Evolutionary conservation across 2,888 invertebrate genomes (phyloP), one percentile per base, ranked within the genome.

Genomic region (Yponomeuta cagnagella): DNA sequence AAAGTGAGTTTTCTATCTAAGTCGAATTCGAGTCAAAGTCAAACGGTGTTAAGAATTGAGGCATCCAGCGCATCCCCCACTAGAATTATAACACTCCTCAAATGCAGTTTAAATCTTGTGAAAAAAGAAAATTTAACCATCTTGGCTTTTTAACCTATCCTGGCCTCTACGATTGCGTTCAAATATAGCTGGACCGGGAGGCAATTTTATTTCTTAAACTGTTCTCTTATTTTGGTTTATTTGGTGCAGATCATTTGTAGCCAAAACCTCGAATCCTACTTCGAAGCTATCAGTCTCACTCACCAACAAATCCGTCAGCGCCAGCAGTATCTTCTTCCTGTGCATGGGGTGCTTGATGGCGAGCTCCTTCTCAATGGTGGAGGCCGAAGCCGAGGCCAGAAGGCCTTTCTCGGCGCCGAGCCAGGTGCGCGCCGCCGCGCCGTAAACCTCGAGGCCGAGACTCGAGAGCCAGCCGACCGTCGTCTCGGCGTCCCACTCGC

Each of bases 301-400:
- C 63, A 93, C 92, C 79, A 94, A 89, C 43, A 95, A 79, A 77
- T 95, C 95, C 10, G 94, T 93, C 10, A 96, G 85, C 0, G 95
- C 95, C 72, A 98, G 88, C 68, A 96, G 93, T 52, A 99, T 94
- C 87, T 99, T 99, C 92, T 99, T 99, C 74, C 96, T 94, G 81
- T 99, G 99, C 77, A 99, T 90, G 0, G 95, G 93, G 81, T 97
- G 95, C 86, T 97, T 97, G 67, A 97, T 93, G 70, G 94, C 95
- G 10, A 98, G 88, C 80, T 97, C 97, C 80, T 98, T 98, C 84
- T 99, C 99, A 63, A 99, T 94, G 76, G 98, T 96, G 75, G 94
- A 93, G 8, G 95, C 94, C 0, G 96, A 94, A 8, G 97, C 96
- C 76, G 95, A 94, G 68, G 97, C 94, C 63, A 99, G 88, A 0